phyloP scores from a whole-genome alignment of 2,113 vertebrate species.

The Python bivittatus region DNA sequence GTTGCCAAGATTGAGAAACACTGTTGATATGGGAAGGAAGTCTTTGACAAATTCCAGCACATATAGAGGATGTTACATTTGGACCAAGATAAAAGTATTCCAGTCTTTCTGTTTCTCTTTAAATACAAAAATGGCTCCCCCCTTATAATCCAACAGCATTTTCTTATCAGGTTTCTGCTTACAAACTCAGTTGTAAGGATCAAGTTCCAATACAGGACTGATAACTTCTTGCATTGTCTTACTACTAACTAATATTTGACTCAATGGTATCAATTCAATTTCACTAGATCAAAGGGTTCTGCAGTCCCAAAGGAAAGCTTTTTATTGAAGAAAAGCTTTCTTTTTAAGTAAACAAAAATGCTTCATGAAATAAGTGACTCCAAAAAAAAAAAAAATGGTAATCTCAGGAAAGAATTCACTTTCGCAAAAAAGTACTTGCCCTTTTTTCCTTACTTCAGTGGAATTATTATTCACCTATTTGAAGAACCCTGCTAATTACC shows the following conservation, averaged over 20 bases:
- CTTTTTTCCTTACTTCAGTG: neutral
- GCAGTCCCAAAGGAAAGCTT: neutral
- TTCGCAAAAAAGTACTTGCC: neutral
- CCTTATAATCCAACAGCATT: neutral
- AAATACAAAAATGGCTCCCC: neutral
- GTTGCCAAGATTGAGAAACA: too few species aligned
- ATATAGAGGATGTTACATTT: neutral
- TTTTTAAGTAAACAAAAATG: neutral
- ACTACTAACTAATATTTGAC: neutral
- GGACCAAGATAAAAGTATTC: neutral
- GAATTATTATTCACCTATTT: conserved; percentile 25
- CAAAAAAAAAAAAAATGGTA: neutral
- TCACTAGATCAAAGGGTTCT: neutral
- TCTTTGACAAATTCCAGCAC: neutral
- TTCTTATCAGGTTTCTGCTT: neutral
- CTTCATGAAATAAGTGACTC: neutral
- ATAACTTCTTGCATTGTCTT: neutral
- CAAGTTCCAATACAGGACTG: neutral
- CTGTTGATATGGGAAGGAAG: neutral
- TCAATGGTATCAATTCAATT: neutral
- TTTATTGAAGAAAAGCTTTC: neutral
- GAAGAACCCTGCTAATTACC: neutral
- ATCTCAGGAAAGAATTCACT: neutral
- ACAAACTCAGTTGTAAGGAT: neutral
- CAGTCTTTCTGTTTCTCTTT: neutral